Conservation (phyloP, 2,113 vertebrate species). For the Notothenia coriiceps region DNA sequence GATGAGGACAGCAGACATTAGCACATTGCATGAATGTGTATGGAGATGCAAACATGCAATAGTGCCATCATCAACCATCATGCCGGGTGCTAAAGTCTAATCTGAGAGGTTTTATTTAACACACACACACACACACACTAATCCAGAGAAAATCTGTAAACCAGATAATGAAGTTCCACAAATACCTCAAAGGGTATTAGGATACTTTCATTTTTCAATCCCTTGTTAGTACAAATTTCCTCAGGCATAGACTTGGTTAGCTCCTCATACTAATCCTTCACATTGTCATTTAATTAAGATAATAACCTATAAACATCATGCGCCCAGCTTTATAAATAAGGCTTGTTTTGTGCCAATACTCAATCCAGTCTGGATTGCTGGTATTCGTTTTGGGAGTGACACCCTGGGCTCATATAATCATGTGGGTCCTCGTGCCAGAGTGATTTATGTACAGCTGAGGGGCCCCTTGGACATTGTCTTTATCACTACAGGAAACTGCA, state of each 20-base stretch:
- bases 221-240: conserved; percentile 22
- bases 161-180: conserved; percentile 12
- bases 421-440: conserved; percentile 57
- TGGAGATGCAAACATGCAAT: conserved; percentile 66
- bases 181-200: conserved; percentile 8
- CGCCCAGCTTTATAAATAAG: conserved; percentile 29
- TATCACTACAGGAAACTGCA: conserved; percentile 58
- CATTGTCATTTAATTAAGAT: conserved; percentile 42
- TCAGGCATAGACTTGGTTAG: conserved; percentile 10
- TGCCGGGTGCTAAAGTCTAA: conserved; percentile 40
- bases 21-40: conserved; percentile 36
- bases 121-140: not conserved
- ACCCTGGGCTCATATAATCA: conserved; percentile 71
- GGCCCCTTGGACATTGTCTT: conserved; percentile 68
- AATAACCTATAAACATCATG: conserved; percentile 54
- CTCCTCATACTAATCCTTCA: conserved; percentile 25
- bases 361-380: conserved; percentile 36
- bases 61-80: conserved; percentile 58
- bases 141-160: conserved; percentile 31
- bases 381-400: conserved; percentile 53
- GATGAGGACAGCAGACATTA: conserved; percentile 45
- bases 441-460: conserved; percentile 73
- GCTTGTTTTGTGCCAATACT: conserved; percentile 29
- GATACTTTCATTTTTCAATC: conserved; percentile 6
- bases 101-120: conserved; percentile 21